phyloP scores from a whole-genome alignment of 2,888 invertebrate genomes.

The Erpobdella octoculata region DNA sequence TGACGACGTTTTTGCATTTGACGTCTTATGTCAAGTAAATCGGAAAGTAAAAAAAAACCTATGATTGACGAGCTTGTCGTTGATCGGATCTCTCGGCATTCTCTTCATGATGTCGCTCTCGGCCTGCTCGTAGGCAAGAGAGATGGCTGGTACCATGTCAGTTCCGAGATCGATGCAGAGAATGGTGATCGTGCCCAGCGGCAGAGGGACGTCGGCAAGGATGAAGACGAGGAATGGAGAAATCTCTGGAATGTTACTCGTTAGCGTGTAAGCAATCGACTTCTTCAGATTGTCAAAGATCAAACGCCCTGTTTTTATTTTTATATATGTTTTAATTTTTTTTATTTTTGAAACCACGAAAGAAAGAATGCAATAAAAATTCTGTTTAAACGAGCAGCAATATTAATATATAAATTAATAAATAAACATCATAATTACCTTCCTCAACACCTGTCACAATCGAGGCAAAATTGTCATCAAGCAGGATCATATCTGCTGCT shows the following conservation, averaged over 20 bases:
- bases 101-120: slow-evolving; percentile 89
- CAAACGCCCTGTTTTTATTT: slow-evolving; percentile 54
- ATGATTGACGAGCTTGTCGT: slow-evolving; percentile 78
- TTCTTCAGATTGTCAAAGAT: slow-evolving; percentile 96
- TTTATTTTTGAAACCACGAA: too few species aligned
- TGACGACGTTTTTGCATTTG: not conserved
- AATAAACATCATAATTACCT: slow-evolving; percentile 26
- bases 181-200: slow-evolving; percentile 89
- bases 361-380: too few species aligned
- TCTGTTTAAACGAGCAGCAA: too few species aligned
- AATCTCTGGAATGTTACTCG: slow-evolving; percentile 93
- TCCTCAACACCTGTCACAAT: slow-evolving; percentile 43
- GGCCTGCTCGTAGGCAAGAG: slow-evolving; percentile 55
- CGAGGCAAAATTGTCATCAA: slow-evolving; percentile 43
- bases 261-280: slow-evolving; percentile 89
- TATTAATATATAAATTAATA: too few species aligned
- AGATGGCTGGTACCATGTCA: slow-evolving; percentile 87
- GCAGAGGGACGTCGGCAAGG: slow-evolving; percentile 82
- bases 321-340: too few species aligned
- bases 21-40: not conserved
- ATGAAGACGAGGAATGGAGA: slow-evolving; percentile 93
- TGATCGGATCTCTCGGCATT: slow-evolving; percentile 71
- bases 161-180: slow-evolving; percentile 96
- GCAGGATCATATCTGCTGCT: slow-evolving; percentile 42
- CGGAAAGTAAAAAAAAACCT: slow-evolving; percentile 16